A percentile compares a stretch with the other conserved stretches of the same genome.
Evolutionary conservation across 2,113 vertebrate species (phyloP).

Genomic region (Prionailurus viverrinus): DNA sequence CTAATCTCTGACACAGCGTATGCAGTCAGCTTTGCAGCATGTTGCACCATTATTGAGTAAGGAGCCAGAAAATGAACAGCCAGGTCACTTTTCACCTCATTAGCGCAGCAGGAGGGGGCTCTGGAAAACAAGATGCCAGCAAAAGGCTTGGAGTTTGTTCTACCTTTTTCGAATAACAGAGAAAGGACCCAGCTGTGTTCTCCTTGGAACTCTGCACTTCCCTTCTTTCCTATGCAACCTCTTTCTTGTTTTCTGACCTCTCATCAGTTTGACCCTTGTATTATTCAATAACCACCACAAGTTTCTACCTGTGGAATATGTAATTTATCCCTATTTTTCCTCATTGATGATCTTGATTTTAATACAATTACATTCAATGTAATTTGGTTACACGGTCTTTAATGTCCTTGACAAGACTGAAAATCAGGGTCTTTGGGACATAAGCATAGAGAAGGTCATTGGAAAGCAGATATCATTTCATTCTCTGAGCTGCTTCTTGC

Average conservation of each 20-base stretch:
- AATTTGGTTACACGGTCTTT: not conserved
- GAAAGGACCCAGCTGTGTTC: slow-evolving; percentile 66
- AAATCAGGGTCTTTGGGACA: not conserved
- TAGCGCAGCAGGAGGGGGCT: slow-evolving; percentile 81
- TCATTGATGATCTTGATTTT: slow-evolving; percentile 18
- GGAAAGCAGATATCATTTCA: not conserved
- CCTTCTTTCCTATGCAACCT: slow-evolving; percentile 35
- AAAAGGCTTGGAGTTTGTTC: slow-evolving; percentile 57
- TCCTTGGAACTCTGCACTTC: slow-evolving; percentile 55
- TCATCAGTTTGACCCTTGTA: slow-evolving; percentile 62
- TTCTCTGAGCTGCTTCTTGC: not conserved
- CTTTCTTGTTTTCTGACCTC: slow-evolving; percentile 72
- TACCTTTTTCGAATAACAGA: slow-evolving; percentile 71
- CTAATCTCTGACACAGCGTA: slow-evolving; percentile 74
- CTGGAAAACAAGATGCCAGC: slow-evolving; percentile 77
- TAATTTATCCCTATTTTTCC: slow-evolving; percentile 68
- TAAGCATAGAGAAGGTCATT: not conserved
- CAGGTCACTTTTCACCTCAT: slow-evolving; percentile 84
- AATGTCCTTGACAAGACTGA: not conserved
- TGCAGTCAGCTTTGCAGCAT: slow-evolving; percentile 73
- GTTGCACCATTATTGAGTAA: slow-evolving; percentile 71
- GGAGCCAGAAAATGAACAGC: slow-evolving; percentile 84
- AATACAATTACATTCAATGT: slow-evolving; percentile 51
- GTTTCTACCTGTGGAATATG: slow-evolving; percentile 60
- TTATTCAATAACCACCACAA: slow-evolving; percentile 63